Evolutionary conservation across 2,797 vertebrate genomes (phyloP).

Genomic region (Arnoldichthys spilopterus): DNA sequence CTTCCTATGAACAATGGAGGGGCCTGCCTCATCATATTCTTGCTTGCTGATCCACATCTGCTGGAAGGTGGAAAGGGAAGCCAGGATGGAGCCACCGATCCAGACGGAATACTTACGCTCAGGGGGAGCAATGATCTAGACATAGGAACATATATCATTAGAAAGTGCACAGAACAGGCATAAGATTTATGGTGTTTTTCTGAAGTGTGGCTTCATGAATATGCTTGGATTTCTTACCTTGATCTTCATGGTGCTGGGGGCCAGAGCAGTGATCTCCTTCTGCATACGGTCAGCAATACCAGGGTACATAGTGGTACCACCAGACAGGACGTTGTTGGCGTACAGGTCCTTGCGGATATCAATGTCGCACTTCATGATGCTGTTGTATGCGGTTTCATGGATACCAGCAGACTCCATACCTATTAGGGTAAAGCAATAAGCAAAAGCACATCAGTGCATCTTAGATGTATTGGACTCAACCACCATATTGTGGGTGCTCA

Average conservation of each 20-base stretch:
- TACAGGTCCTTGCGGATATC: constrained; percentile 98
- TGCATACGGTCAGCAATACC: constrained; percentile 99
- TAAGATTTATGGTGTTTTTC: not conserved
- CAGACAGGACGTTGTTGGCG: constrained; percentile 96
- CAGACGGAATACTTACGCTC: constrained; percentile 90
- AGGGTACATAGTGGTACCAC: constrained; percentile 99
- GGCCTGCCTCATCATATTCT: constrained; percentile 95
- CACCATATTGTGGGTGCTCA: not conserved
- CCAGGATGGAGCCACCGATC: constrained; percentile 91
- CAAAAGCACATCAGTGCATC: constrained; percentile 18
- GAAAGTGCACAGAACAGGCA: not conserved
- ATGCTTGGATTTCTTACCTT: constrained; percentile 80
- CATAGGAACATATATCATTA: constrained; percentile 21
- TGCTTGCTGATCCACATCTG: constrained; percentile 95
- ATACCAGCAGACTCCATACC: constrained; percentile 99
- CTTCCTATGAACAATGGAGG: constrained; percentile 98
- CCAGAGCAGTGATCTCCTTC: constrained; percentile 98
- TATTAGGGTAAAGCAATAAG: constrained; percentile 57
- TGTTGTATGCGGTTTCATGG: constrained; percentile 98
- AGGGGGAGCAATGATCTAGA: constrained; percentile 95
- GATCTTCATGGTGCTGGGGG: constrained; percentile 99
- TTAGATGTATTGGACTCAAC: not conserved
- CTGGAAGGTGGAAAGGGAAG: constrained; percentile 91
- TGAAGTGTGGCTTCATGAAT: constrained; percentile 1
- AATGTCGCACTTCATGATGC: constrained; percentile 99